Evolutionary conservation across 2,888 invertebrate genomes (phyloP).

Genomic region (Harpalus rufipes): DNA sequence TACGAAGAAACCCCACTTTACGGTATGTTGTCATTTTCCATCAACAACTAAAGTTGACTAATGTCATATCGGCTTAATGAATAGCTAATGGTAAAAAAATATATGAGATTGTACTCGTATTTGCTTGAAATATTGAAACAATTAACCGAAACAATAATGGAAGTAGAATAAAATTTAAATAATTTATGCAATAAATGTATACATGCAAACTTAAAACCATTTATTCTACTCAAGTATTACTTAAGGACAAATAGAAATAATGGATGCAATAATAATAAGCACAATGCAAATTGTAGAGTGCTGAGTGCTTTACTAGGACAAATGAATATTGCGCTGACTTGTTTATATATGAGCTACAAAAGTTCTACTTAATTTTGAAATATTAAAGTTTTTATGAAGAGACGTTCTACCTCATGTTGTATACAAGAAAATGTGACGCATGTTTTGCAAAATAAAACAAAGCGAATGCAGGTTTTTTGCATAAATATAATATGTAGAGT

Average conservation of each 20-base stretch:
- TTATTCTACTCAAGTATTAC: conserved; percentile 5
- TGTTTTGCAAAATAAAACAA: conserved; percentile 10
- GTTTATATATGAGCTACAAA: conserved; percentile 11
- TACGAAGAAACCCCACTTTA: not conserved
- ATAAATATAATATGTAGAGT: conserved; percentile 6
- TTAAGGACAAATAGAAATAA: conserved; percentile 9
- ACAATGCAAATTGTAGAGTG: conserved; percentile 4
- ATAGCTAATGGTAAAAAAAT: too few species aligned
- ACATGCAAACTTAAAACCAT: conserved; percentile 20
- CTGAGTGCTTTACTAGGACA: conserved; percentile 10
- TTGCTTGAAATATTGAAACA: too few species aligned
- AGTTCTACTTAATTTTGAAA: conserved; percentile 19
- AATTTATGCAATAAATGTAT: conserved; percentile 20
- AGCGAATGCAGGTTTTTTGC: conserved; percentile 5
- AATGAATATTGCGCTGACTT: conserved; percentile 26
- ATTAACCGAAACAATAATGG: too few species aligned
- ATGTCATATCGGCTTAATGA: too few species aligned
- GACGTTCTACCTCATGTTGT: not conserved
- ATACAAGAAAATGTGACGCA: conserved; percentile 15
- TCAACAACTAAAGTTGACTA: too few species aligned
- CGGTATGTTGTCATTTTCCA: too few species aligned
- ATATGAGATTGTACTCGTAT: too few species aligned
- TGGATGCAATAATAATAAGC: conserved; percentile 19
- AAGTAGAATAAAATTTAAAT: conserved; percentile 15
- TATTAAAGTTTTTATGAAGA: conserved; percentile 35